A percentile compares a stretch with the other conserved stretches of the same genome.
These are phyloP conservation scores for Phylloscopus whistleri DNA, from an alignment of 2,113 vertebrate species.

Conservation along the genomic window DNA sequence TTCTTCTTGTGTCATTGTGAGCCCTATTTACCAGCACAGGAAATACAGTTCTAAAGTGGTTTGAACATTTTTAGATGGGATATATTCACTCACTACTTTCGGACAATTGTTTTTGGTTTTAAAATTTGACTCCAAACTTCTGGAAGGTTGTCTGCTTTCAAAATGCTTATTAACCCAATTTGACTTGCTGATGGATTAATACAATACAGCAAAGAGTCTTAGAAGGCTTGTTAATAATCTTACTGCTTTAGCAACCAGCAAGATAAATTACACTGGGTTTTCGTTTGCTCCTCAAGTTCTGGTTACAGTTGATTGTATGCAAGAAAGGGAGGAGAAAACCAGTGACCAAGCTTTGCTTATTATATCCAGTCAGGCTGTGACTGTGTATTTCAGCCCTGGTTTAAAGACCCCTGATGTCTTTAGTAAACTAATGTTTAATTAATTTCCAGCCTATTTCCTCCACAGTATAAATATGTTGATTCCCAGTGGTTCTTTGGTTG, in stretches of 20 bases:
- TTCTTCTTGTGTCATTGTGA: not conserved
- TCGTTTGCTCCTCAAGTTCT: not conserved
- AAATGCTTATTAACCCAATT: not conserved
- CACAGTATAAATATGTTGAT: slow-evolving; percentile 86
- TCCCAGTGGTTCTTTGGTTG: slow-evolving; percentile 87
- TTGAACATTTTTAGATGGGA: not conserved
- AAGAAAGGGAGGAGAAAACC: not conserved
- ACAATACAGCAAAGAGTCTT: not conserved
- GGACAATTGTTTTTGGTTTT: not conserved
- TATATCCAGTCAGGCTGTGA: not conserved
- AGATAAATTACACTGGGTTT: not conserved
- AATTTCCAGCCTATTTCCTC: slow-evolving; percentile 57
- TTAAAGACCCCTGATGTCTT: slow-evolving; percentile 6
- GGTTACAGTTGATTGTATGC: not conserved
- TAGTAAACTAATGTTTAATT: slow-evolving; percentile 53
- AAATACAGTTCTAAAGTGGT: not conserved
- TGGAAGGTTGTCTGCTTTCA: not conserved
- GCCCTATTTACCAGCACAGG: not conserved
- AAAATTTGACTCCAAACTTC: not conserved
- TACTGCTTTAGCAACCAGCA: not conserved
- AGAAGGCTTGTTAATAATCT: not conserved
- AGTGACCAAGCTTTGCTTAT: not conserved
- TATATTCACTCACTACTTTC: not conserved
- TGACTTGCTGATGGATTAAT: not conserved
- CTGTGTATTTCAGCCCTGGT: not conserved